Evolutionary conservation across 1,140 invertebrate species (phyloP).

Genomic region (Papilio glaucus): DNA sequence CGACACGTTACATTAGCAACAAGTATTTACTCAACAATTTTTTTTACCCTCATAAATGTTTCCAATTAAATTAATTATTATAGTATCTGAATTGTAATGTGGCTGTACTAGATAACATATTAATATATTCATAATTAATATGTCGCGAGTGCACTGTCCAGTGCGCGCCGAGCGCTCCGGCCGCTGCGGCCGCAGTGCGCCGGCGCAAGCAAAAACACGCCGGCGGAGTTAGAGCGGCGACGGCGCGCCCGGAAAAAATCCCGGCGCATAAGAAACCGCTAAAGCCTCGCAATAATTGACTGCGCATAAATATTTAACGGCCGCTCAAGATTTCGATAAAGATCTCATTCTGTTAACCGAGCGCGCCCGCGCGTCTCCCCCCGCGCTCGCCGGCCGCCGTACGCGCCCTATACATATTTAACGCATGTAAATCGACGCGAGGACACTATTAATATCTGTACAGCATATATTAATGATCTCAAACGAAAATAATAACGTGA

Average conservation of each 20-base stretch:
- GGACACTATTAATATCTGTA: neutral
- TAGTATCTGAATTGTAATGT: neutral
- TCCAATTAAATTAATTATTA: conserved; percentile 7
- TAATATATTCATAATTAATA: conserved; percentile 14
- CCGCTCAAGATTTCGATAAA: conserved; percentile 21
- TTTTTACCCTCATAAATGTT: no score
- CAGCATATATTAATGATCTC: neutral
- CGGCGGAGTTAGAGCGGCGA: neutral
- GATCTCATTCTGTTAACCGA: neutral
- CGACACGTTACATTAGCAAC: no score
- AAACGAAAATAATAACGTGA: neutral
- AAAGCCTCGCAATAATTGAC: conserved; percentile 30
- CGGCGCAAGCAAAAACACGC: no score
- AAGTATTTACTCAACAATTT: no score
- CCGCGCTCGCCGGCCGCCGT: neutral
- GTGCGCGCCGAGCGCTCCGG: neutral
- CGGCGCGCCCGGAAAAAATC: conserved; percentile 5
- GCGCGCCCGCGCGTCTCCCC: neutral
- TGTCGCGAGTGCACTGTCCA: neutral
- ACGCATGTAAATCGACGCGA: neutral
- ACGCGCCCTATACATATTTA: neutral
- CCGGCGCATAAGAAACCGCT: neutral
- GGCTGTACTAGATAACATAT: neutral
- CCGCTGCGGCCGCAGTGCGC: neutral
- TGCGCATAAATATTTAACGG: conserved; percentile 30